These are phyloP conservation scores for Pristionchus entomophagus DNA, from an alignment of 2,888 invertebrate genomes.

Conservation along the genomic window DNA sequence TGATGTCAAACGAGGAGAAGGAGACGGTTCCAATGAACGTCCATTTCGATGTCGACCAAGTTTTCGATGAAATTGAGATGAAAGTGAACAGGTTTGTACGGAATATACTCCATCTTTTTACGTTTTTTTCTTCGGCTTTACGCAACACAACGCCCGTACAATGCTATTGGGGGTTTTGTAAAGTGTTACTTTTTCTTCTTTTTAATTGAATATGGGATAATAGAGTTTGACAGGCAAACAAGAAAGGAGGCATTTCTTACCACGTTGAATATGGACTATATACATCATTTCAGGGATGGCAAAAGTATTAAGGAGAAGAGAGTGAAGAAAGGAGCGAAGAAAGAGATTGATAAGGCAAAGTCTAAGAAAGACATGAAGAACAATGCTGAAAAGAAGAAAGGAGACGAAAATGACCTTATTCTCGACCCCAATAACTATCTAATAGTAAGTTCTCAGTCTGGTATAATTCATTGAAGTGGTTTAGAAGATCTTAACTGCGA, in stretches of 20 bases:
- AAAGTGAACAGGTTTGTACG: background rate
- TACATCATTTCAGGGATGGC: background rate
- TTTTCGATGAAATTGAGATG: slow-evolving; percentile 40
- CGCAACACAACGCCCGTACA: no score
- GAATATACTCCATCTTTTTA: background rate
- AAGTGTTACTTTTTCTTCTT: no score
- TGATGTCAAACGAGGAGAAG: background rate
- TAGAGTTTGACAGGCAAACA: no score
- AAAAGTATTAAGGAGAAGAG: background rate
- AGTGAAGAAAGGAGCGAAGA: slow-evolving; percentile 46
- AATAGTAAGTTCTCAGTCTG: no score
- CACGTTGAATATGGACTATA: background rate
- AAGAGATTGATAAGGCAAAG: slow-evolving; percentile 54
- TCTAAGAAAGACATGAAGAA: slow-evolving; percentile 38
- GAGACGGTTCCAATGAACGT: background rate
- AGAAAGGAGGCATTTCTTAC: background rate
- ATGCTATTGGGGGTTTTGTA: no score
- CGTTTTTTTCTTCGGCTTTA: background rate
- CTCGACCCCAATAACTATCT: slow-evolving; percentile 63
- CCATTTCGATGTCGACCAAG: background rate
- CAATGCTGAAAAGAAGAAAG: slow-evolving; percentile 34
- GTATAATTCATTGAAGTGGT: no score
- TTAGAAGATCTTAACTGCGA: no score
- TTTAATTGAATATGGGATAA: no score
- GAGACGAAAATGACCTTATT: slow-evolving; percentile 43